Base-by-base conservation (phyloP, 2,113 vertebrate species). In the Phaetusa simplex region DNA sequence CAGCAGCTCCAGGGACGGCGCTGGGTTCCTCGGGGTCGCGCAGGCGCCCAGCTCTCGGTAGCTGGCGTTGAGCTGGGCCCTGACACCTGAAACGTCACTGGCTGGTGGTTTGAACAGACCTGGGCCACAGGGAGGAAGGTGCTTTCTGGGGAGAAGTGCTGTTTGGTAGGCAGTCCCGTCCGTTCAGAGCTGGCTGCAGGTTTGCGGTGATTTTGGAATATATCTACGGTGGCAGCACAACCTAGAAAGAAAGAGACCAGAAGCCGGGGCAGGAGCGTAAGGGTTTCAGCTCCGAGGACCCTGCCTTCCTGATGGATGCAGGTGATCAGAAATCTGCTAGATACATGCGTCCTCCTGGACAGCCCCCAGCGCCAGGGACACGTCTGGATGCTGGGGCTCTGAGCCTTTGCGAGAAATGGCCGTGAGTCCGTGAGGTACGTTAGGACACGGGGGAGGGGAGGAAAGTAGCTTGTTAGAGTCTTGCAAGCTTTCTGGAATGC, bases 361-460 rank as follows among this genome's bases (percentile, higher is more conserved):
- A 49, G 49, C 8, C 38, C 23, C 34, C 3, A 6, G 47, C 61
- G 9, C 40, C 30, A 23, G 77, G 38, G 34, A 14, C 8, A 1
- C 2, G 23, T 12, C 71, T 8, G 18, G 42, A 2, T 18, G 13
- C 22, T 24, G 20, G 49, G 78, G 47, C 32, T 40, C n/a, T 27
- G 32, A 21, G 53, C 0, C 0, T 5, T 29, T 17, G 43, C 7
- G 26, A 23, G 55, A 22, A 5, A 5, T 8, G 20, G 43, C 42
- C 36, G 0, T 14, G 14, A 14, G 61, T 14, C 38, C 1, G 0
- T 30, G 56, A 30, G 49, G 38, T 15, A 5, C 1, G 0, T 9
- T 34, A 4, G 58, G 52, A 13, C 16, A 2, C 8, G 10, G 36
- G 8, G 58, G 14, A 49, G 70, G 27, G 38, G 8, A 42, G 55